phyloP scores from a whole-genome alignment of 92 coral and sea anemone genomes.

The Umimayanthus kanabou region DNA sequence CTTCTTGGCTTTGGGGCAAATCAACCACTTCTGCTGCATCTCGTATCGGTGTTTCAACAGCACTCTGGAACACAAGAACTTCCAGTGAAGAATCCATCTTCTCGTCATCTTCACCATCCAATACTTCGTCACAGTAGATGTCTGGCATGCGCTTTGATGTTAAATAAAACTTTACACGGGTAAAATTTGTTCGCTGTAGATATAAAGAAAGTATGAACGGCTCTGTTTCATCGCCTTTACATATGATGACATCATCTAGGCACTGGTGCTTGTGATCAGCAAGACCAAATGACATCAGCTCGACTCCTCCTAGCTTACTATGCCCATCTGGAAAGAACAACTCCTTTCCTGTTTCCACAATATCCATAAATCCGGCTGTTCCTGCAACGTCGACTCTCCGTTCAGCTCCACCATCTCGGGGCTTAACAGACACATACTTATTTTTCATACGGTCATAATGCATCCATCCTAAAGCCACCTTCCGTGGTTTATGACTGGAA shows the following conservation, averaged over 20 bases:
- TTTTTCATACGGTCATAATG: neutral
- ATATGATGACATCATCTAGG: conserved; percentile 9
- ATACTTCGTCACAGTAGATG: conserved; percentile 5
- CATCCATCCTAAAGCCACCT: conserved; percentile 16
- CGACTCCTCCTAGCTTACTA: conserved; percentile 18
- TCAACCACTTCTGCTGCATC: conserved; percentile 3
- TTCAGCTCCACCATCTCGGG: conserved; percentile 17
- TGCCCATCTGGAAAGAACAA: conserved; percentile 22
- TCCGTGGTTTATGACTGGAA: conserved; percentile 8
- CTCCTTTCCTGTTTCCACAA: conserved; percentile 19
- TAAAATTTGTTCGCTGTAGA: conserved; percentile 22
- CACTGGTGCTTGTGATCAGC: conserved; percentile 30
- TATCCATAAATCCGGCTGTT: conserved; percentile 16
- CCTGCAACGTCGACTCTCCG: conserved; percentile 6
- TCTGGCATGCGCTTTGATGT: conserved; percentile 29
- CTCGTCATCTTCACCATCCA: conserved; percentile 18
- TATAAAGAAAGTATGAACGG: conserved; percentile 24
- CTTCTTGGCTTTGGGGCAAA: conserved; percentile 11
- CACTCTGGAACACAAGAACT: neutral
- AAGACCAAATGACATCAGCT: conserved; percentile 25
- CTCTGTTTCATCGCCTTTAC: conserved; percentile 25
- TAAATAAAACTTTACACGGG: conserved; percentile 26
- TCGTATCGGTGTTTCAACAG: neutral
- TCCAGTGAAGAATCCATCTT: conserved; percentile 16
- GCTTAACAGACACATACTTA: conserved; percentile 8